Evolutionary conservation across 1,140 invertebrate genomes (phyloP), one percentile per base, ranked within the genome.

Genomic region (Cephus cinctus): DNA sequence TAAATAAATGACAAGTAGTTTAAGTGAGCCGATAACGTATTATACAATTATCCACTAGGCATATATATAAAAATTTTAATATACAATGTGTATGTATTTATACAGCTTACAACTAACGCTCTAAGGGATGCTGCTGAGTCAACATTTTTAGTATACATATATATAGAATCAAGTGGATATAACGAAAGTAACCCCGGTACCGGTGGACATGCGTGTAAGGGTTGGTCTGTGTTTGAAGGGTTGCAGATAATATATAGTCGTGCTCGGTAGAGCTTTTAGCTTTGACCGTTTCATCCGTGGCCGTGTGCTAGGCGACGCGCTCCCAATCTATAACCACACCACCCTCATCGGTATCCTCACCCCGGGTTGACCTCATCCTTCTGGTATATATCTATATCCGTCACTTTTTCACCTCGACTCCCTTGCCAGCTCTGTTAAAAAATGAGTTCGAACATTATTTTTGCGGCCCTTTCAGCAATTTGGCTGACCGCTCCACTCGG

Each of bases 391-490:
- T 56, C 52, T 61, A 58, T 56, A 65, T 70, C 57, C 61, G 60
- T 69, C 65, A 62, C 61, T 57, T 57, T 59, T 57, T 58, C 65
- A 63, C 65, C 44, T 56, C 43, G 40, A 19, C 46, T 42, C 50
- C 44, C 54, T 56, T 54, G 40, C 52, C 50, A 45, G 38, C 39
- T 54, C 49, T 38, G 62, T 59, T 68, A 69, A 72, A 72, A 71
- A 71, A 71, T 68, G 68, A 71, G 57, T 50, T 45, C 36, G 63
- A 64, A 70, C 63, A 72, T 72, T 66, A 71, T 64, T 72, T 71
- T 69, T 65, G 56, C 59, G 56, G 53, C 58, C 52, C 46, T 43
- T 34, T 44, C 42, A 36, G 34, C 30, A 16, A 45, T 56, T 52
- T 45, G 39, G 56, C 50, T 54, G 57, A 57, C 54, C 57, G 43